Percentiles rank a stretch among this genome's conserved stretches.
phyloP scores from a whole-genome alignment of 1,140 invertebrate genomes.

The Drosophila mauritiana region DNA sequence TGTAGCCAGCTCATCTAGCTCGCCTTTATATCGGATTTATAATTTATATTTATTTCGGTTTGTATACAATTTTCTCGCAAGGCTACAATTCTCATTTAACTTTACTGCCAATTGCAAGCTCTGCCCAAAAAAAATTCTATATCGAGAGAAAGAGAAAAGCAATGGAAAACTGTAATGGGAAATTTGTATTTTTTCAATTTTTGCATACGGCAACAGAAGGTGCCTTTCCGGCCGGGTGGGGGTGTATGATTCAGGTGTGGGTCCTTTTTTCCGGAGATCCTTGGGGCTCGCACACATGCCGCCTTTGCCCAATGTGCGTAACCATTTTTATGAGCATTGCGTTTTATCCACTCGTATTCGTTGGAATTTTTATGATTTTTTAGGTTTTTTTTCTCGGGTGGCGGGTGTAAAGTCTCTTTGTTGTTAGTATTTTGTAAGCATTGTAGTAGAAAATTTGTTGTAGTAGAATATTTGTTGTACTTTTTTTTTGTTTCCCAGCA shows the following conservation, averaged over 20 bases:
- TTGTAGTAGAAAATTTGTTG: slow-evolving; percentile 61
- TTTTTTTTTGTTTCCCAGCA: slow-evolving; percentile 25
- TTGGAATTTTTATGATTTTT: slow-evolving; percentile 72
- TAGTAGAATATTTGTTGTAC: slow-evolving; percentile 48
- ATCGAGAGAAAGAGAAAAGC: not conserved
- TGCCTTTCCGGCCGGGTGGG: not conserved
- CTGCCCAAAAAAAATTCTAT: not conserved
- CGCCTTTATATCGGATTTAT: slow-evolving; percentile 16
- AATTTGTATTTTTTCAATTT: slow-evolving; percentile 58
- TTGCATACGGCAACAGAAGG: slow-evolving; percentile 25
- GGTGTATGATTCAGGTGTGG: slow-evolving; percentile 38
- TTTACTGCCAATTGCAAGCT: slow-evolving; percentile 63
- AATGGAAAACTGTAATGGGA: slow-evolving; percentile 33
- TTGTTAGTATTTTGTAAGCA: slow-evolving; percentile 39
- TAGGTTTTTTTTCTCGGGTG: slow-evolving; percentile 62
- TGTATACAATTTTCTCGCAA: slow-evolving; percentile 5
- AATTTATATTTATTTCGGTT: slow-evolving; percentile 22
- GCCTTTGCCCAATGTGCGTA: slow-evolving; percentile 76
- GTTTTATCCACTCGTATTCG: slow-evolving; percentile 43
- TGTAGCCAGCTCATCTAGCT: slow-evolving; percentile 18
- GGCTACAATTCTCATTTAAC: slow-evolving; percentile 70
- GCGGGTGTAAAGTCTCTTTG: slow-evolving; percentile 27
- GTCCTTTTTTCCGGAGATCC: slow-evolving; percentile 13
- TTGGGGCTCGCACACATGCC: slow-evolving; percentile 40
- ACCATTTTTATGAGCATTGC: slow-evolving; percentile 79